Percentiles rank a stretch among this genome's conserved stretches.
phyloP scores from a whole-genome alignment of 2,113 vertebrate species.

The Misgurnus mizolepis region DNA sequence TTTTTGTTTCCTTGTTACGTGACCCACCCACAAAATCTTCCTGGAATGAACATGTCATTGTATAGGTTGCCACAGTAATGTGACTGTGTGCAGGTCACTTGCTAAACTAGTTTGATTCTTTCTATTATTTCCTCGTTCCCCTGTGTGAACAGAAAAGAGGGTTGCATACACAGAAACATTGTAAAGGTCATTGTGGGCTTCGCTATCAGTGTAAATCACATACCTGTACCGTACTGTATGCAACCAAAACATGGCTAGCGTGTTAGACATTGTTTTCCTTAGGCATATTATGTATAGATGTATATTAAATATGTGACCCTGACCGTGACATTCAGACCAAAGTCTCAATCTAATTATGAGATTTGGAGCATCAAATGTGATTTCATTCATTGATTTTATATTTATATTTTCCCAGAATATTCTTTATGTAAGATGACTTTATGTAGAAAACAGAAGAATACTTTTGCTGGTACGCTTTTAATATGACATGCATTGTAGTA shows the following conservation, averaged over 20 bases:
- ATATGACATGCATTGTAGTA: too few relatives aligned
- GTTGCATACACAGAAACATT: not conserved
- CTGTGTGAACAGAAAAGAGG: not conserved
- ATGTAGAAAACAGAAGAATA: too few relatives aligned
- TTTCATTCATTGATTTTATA: too few relatives aligned
- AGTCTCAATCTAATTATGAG: too few relatives aligned
- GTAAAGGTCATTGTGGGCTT: not conserved
- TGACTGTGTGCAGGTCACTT: constrained; percentile 23
- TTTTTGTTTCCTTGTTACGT: not conserved
- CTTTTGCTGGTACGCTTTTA: too few relatives aligned
- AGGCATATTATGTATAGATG: not conserved
- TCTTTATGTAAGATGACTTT: too few relatives aligned
- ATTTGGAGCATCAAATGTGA: too few relatives aligned
- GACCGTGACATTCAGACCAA: too few relatives aligned
- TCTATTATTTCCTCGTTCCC: constrained; percentile 47
- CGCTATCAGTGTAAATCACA: not conserved
- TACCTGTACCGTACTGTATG: not conserved
- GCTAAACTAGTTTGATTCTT: constrained; percentile 61
- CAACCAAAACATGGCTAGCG: not conserved
- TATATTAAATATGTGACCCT: not conserved
- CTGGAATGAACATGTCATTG: constrained; percentile 16
- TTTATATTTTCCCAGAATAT: too few relatives aligned
- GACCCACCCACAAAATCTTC: constrained; percentile 24
- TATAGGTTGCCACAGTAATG: constrained; percentile 45
- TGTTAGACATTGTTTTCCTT: too few relatives aligned